Conservation (phyloP, 2,888 invertebrate genomes). For the Scaptomyza parva region DNA sequence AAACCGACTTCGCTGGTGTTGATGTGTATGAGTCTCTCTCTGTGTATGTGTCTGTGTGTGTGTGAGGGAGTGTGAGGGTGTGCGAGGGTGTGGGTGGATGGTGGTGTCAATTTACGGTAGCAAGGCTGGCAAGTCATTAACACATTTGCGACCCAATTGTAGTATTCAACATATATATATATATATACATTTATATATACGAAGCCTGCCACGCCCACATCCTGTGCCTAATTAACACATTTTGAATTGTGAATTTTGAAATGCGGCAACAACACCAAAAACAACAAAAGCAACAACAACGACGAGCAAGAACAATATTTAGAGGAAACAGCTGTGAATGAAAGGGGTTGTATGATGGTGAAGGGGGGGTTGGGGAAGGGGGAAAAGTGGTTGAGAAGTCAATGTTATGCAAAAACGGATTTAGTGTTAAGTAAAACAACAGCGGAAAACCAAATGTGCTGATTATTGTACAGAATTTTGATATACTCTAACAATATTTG, state of each 20-base stretch:
- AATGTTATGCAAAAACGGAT: conserved; percentile 71
- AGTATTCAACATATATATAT: background rate
- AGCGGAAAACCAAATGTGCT: conserved; percentile 14
- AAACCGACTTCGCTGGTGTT: conserved; percentile 40
- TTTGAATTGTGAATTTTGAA: conserved; percentile 81
- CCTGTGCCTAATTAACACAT: conserved; percentile 77
- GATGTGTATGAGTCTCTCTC: too few relatives aligned
- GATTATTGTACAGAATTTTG: conserved; percentile 12
- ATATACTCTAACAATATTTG: conserved; percentile 40
- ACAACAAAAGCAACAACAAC: background rate
- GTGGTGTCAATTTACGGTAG: conserved; percentile 22
- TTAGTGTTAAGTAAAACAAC: conserved; percentile 67
- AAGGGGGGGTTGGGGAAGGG: background rate
- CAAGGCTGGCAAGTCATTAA: conserved; percentile 68
- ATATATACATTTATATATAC: background rate
- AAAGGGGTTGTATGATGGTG: conserved; percentile 2
- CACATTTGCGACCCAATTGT: conserved; percentile 64
- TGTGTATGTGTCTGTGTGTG: background rate
- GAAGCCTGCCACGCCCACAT: conserved; percentile 38
- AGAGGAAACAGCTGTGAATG: background rate
- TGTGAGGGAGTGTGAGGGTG: background rate
- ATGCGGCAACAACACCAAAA: conserved; percentile 53
- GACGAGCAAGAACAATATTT: conserved; percentile 35
- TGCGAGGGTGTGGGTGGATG: background rate
- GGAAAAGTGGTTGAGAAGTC: background rate